Percentiles rank a stretch among this genome's conserved stretches.
Evolutionary conservation across 2,888 invertebrate genomes (phyloP).

Genomic region (Ormyrus rosae): DNA sequence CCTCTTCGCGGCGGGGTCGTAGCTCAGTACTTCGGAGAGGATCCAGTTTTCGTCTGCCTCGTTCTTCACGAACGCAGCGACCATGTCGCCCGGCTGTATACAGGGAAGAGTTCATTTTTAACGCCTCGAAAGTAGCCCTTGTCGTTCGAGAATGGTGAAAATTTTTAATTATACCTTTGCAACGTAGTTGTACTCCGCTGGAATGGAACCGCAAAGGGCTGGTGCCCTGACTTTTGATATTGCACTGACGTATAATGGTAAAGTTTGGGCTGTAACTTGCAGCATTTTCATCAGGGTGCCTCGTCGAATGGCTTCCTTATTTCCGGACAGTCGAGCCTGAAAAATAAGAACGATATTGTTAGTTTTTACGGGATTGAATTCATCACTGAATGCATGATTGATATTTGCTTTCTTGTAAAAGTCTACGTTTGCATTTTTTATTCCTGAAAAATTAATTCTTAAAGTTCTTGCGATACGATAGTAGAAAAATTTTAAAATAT

Average conservation of each 20-base stretch:
- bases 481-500: too few species aligned
- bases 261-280: constrained; percentile 90
- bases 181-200: constrained; percentile 88
- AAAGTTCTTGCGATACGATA: too few species aligned
- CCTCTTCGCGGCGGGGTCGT: constrained; percentile 87
- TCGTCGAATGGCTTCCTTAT: constrained; percentile 93
- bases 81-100: constrained; percentile 91
- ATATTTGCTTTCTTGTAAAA: too few species aligned
- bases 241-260: constrained; percentile 95
- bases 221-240: constrained; percentile 89
- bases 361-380: too few species aligned
- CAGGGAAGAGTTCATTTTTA: not conserved
- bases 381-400: too few species aligned
- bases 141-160: too few species aligned
- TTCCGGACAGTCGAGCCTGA: constrained; percentile 87
- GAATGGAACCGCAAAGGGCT: constrained; percentile 90
- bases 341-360: constrained; percentile 30
- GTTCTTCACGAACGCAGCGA: constrained; percentile 92
- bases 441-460: too few species aligned
- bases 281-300: constrained; percentile 97
- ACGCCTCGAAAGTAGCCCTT: too few species aligned
- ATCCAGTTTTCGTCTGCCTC: constrained; percentile 97
- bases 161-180: constrained; percentile 78
- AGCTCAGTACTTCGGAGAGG: constrained; percentile 91
- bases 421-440: too few species aligned